phyloP scores from a whole-genome alignment of 2,888 invertebrate species.

The Calliphora vomitoria region DNA sequence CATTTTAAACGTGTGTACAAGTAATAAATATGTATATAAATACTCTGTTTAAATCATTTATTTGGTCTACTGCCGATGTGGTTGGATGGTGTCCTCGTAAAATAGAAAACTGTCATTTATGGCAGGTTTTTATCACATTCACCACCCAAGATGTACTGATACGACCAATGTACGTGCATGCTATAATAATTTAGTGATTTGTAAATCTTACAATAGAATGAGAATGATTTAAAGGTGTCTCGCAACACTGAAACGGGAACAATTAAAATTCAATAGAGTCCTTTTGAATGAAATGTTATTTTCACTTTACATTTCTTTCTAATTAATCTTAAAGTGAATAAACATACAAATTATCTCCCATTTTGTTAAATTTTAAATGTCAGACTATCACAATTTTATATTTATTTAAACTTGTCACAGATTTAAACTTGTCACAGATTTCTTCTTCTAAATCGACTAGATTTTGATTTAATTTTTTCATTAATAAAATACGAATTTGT shows the following conservation, averaged over 20 bases:
- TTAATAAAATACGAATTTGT: too few species aligned
- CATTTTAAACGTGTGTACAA: slow-evolving; percentile 8
- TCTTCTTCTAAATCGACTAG: too few species aligned
- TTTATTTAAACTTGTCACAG: too few species aligned
- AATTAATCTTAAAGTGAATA: too few species aligned
- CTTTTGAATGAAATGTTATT: slow-evolving; percentile 4
- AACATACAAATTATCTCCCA: too few species aligned
- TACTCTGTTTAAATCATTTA: slow-evolving; percentile 68
- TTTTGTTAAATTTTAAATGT: too few species aligned
- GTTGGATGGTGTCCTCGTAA: slow-evolving; percentile 62
- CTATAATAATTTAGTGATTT: slow-evolving; percentile 58
- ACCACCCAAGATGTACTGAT: slow-evolving; percentile 66
- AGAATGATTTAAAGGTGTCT: slow-evolving; percentile 24
- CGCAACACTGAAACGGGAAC: not conserved
- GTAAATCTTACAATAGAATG: slow-evolving; percentile 12
- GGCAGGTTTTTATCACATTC: slow-evolving; percentile 58
- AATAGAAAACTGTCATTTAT: slow-evolving; percentile 68
- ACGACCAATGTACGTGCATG: slow-evolving; percentile 55
- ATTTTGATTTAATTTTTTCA: too few species aligned
- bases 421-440: too few species aligned
- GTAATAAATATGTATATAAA: slow-evolving; percentile 18
- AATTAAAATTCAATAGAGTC: slow-evolving; percentile 17
- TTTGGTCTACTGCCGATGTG: slow-evolving; percentile 50
- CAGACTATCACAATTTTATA: too few species aligned
- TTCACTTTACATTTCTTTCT: too few species aligned